phyloP scores from a whole-genome alignment of 2,888 invertebrate species.

The Cerceris rybyensis region DNA sequence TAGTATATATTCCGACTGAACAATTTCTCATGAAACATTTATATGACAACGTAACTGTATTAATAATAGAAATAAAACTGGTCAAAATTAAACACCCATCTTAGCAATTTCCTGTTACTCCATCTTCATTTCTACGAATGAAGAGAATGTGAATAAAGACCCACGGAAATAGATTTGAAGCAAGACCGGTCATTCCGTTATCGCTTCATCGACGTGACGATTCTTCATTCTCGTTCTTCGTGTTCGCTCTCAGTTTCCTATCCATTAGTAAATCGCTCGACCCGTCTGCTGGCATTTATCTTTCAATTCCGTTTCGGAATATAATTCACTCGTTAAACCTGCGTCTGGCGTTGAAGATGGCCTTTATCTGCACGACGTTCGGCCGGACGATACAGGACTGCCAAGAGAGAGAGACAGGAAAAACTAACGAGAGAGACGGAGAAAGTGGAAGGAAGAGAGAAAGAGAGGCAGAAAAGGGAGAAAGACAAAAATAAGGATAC shows the following conservation, averaged over 20 bases:
- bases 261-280: constrained; percentile 41
- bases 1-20: too few relatives aligned
- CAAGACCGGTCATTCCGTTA: constrained; percentile 29
- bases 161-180: constrained; percentile 14
- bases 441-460: background rate
- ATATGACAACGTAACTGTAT: too few relatives aligned
- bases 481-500: constrained; percentile 64
- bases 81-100: too few relatives aligned
- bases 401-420: constrained; percentile 19
- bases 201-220: constrained; percentile 7
- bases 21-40: too few relatives aligned
- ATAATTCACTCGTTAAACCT: constrained; percentile 48
- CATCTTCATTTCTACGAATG: too few relatives aligned
- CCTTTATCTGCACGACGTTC: constrained; percentile 41
- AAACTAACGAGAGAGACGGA: constrained; percentile 16
- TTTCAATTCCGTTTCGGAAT: constrained; percentile 44
- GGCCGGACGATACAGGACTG: constrained; percentile 34
- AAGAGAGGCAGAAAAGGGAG: constrained; percentile 35
- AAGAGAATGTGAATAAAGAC: constrained; percentile 18
- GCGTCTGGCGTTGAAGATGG: constrained; percentile 44
- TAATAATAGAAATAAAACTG: too few relatives aligned
- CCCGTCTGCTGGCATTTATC: constrained; percentile 35
- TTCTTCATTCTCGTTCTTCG: constrained; percentile 19
- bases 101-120: too few relatives aligned
- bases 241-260: constrained; percentile 19